Evolutionary conservation across 2,888 invertebrate species (phyloP).

Genomic region (Ectobius pallidus): DNA sequence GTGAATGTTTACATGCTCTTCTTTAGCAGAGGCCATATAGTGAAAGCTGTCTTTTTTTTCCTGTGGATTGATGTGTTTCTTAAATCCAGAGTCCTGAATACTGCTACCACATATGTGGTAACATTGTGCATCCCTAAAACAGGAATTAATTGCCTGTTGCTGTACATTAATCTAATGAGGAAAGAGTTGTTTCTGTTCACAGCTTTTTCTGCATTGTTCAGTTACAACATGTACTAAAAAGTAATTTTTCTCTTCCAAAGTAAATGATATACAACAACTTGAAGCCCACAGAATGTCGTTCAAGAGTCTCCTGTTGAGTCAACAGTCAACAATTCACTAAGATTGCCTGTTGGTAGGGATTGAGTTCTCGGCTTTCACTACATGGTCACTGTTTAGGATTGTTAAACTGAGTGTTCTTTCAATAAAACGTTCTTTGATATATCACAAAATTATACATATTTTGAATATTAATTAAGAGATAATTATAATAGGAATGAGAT

Average conservation of each 20-base stretch:
- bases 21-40: conserved; percentile 43
- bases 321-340: neutral
- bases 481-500: no score
- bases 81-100: neutral
- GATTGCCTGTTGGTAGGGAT: neutral
- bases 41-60: conserved; percentile 39
- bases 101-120: conserved; percentile 10
- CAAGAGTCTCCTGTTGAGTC: conserved; percentile 7
- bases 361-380: conserved; percentile 39
- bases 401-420: no score
- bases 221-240: neutral
- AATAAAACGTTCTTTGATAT: no score
- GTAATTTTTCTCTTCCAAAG: neutral
- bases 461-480: no score
- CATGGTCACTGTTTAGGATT: conserved; percentile 39
- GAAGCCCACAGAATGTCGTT: conserved; percentile 12
- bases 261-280: neutral
- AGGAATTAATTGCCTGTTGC: neutral
- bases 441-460: no score
- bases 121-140: conserved; percentile 44
- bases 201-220: neutral
- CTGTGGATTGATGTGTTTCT: neutral
- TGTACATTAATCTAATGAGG: neutral
- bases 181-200: neutral
- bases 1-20: conserved; percentile 33